Evolutionary conservation across 1,140 invertebrate species (phyloP), one percentile per base, ranked within the genome.

Genomic region (Macrosteles quadrilineatus): DNA sequence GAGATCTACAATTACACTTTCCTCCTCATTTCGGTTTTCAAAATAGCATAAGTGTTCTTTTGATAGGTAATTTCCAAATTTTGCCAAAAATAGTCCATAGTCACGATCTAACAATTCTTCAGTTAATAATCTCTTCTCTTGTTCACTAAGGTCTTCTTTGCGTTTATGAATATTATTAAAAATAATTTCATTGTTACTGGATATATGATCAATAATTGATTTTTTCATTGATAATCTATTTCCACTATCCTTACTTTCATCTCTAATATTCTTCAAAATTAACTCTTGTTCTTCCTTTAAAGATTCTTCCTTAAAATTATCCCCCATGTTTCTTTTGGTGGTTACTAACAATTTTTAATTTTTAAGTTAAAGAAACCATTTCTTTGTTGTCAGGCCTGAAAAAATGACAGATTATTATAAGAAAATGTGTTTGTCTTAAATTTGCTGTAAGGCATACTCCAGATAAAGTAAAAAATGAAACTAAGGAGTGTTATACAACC

Each of bases 1-100:
- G 74, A 87, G 83, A 67, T 83, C 81, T 2, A 88, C 81, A 76
- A 88, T 85, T 74, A 88, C 85, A 64, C 87, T 79, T 30, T 80
- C 75, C 27, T 80, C 75, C 29, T 81, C 79, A 59, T 78, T 76
- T 14, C 78, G 70, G 19, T 74, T 65, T 69, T 76, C 63, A 75
- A 95, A 94, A 77, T 87, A 91, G 29, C 80, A 72, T 2, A 94
- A 77, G 77, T 95, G 89, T 62, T 89, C 81, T 65, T 82, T 75
- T 67, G 82, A 81, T n/a, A 96, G 78, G 78, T 86, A 87, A 74
- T 87, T 85, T 14, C 93, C 91, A 81, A 94, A 96, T 73, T 89
- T 87, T 17, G 85, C 80, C 1, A 96, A 79, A 80, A 96, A 97
- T 30, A 83, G 81, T n/a, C 81, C 81, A 12, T 87, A 85, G 75